These are phyloP conservation scores for Bombus vancouverensis DNA, from an alignment of 1,140 invertebrate species.

Conservation along the genomic window DNA sequence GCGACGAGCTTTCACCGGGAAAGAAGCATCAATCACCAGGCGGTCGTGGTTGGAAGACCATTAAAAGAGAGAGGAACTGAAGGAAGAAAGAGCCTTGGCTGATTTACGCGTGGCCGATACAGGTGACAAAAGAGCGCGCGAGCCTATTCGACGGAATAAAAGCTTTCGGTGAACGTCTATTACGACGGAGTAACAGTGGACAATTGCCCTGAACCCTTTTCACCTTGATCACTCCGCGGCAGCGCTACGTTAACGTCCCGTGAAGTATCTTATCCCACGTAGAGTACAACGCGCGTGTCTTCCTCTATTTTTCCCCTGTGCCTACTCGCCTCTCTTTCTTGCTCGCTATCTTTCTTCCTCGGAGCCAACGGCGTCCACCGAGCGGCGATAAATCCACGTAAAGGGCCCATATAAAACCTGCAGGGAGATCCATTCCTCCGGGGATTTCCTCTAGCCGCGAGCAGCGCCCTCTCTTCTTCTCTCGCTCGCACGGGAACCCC, in stretches of 20 bases:
- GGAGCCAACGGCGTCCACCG: constrained; percentile 32
- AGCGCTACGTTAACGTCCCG: constrained; percentile 58
- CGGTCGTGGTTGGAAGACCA: constrained; percentile 13
- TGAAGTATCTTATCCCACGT: constrained; percentile 66
- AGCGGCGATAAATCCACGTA: constrained; percentile 66
- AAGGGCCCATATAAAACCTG: constrained; percentile 68
- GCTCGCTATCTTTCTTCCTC: background rate
- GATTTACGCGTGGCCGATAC: constrained; percentile 46
- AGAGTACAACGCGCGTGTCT: constrained; percentile 54
- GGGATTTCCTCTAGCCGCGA: constrained; percentile 56
- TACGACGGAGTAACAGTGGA: constrained; percentile 55
- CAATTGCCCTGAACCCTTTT: constrained; percentile 62
- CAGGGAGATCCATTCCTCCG: constrained; percentile 62
- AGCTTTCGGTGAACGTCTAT: constrained; percentile 60
- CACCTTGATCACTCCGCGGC: constrained; percentile 57
- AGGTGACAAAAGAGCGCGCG: constrained; percentile 50
- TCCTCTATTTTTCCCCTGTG: constrained; percentile 32
- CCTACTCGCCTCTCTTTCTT: background rate
- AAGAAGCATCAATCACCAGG: constrained; percentile 15
- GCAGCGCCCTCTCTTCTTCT: constrained; percentile 7
- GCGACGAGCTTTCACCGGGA: constrained; percentile 25
- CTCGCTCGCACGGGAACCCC: background rate
- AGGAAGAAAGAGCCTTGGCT: background rate
- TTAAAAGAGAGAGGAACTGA: constrained; percentile 26
- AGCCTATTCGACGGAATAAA: constrained; percentile 48